phyloP scores from a whole-genome alignment of 2,888 invertebrate species.

The Ashinkailepas kermadecensis region DNA sequence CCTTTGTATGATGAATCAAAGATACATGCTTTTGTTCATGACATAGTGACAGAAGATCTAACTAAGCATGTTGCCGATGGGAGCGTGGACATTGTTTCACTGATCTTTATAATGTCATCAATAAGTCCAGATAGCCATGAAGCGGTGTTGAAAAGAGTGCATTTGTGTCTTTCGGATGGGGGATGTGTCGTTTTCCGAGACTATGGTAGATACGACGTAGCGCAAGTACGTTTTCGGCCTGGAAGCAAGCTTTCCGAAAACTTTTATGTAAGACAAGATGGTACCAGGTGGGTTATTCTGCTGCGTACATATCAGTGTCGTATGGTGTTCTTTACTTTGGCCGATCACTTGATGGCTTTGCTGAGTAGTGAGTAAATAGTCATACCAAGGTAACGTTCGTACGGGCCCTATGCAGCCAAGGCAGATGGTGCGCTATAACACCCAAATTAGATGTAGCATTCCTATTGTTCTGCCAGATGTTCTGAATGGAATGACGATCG shows the following conservation, averaged over 20 bases:
- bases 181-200: slow-evolving; percentile 82
- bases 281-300: slow-evolving; percentile 59
- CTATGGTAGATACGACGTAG: slow-evolving; percentile 93
- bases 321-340: too few relatives aligned
- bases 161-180: slow-evolving; percentile 48
- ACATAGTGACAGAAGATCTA: slow-evolving; percentile 65
- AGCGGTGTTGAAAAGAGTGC: slow-evolving; percentile 53
- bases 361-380: too few relatives aligned
- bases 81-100: slow-evolving; percentile 69
- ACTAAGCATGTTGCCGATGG: slow-evolving; percentile 44
- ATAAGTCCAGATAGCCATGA: slow-evolving; percentile 78
- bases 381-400: too few relatives aligned
- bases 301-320: too few relatives aligned
- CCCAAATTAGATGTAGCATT: too few relatives aligned
- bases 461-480: too few relatives aligned
- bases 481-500: too few relatives aligned
- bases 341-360: too few relatives aligned
- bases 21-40: slow-evolving; percentile 73
- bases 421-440: too few relatives aligned
- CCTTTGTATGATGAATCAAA: slow-evolving; percentile 55
- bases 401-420: too few relatives aligned
- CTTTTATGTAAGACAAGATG: slow-evolving; percentile 94
- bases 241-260: slow-evolving; percentile 87
- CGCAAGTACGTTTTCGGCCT: slow-evolving; percentile 85
- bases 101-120: slow-evolving; percentile 93